A percentile compares a stretch with the other conserved stretches of the same genome.
Evolutionary conservation across 2,113 vertebrate species (phyloP).

Genomic region (Tautogolabrus adspersus): DNA sequence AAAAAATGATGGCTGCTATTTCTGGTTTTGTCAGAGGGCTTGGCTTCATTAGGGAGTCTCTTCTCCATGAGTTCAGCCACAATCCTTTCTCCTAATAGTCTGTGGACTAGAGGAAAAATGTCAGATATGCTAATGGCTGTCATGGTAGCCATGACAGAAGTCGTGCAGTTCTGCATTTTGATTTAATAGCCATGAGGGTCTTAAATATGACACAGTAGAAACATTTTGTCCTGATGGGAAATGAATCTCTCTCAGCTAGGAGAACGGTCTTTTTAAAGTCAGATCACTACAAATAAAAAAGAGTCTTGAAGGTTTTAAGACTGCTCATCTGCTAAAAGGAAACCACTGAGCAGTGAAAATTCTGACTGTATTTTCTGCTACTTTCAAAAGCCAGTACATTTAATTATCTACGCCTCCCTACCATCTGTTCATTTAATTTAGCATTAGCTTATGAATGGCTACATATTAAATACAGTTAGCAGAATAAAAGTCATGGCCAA

Average conservation of each 20-base stretch:
- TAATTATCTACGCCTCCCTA: neutral
- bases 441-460: too few relatives aligned
- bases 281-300: neutral
- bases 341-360: neutral
- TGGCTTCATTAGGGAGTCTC: conserved; percentile 51
- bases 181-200: conserved; percentile 11
- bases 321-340: neutral
- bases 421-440: too few relatives aligned
- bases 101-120: conserved; percentile 48
- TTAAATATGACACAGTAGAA: conserved; percentile 28
- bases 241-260: conserved; percentile 25
- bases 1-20: conserved; percentile 37
- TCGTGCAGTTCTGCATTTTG: conserved; percentile 7
- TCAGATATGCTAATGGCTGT: conserved; percentile 54
- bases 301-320: neutral
- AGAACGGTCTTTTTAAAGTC: neutral
- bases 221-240: conserved; percentile 20
- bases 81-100: conserved; percentile 43
- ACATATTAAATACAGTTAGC: too few relatives aligned
- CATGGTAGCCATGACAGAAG: conserved; percentile 25
- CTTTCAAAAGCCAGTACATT: too few relatives aligned
- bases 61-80: conserved; percentile 34
- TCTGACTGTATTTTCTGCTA: too few relatives aligned
- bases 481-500: too few relatives aligned
- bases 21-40: conserved; percentile 32